These are phyloP conservation scores for Archips crataeganus DNA, from an alignment of 2,888 invertebrate species.

Conservation along the genomic window DNA sequence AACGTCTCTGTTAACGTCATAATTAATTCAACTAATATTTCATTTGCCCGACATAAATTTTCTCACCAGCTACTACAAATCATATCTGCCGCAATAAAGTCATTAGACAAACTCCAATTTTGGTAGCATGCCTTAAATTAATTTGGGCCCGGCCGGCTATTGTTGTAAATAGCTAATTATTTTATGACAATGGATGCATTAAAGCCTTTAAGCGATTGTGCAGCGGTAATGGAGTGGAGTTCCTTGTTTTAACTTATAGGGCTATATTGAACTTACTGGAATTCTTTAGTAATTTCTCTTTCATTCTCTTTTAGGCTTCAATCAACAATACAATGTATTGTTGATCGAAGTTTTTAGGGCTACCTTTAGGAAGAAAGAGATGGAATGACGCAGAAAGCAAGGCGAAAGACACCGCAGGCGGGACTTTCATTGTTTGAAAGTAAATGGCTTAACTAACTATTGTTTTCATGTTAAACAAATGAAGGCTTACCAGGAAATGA, in stretches of 20 bases:
- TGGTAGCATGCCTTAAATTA: slow-evolving; percentile 29
- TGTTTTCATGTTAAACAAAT: slow-evolving; percentile 4
- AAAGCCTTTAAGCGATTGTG: slow-evolving; percentile 52
- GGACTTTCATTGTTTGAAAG: background rate
- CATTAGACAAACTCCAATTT: slow-evolving; percentile 2
- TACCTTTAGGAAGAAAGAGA: background rate
- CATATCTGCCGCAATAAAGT: background rate
- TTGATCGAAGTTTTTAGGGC: no score
- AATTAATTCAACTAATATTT: background rate
- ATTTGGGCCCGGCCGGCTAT: slow-evolving; percentile 22
- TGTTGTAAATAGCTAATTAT: slow-evolving; percentile 33
- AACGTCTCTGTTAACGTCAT: background rate
- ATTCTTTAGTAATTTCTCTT: background rate
- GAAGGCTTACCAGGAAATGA: background rate
- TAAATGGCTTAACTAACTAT: slow-evolving; percentile 1
- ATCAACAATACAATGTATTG: no score
- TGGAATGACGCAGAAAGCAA: background rate
- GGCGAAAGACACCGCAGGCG: background rate
- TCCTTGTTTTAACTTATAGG: slow-evolving; percentile 57
- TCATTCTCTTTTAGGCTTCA: no score
- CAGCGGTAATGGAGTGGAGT: slow-evolving; percentile 57
- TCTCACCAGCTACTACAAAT: background rate
- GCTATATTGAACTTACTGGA: slow-evolving; percentile 21
- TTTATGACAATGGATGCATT: slow-evolving; percentile 38
- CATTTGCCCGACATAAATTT: slow-evolving; percentile 1